Conservation (phyloP, 2,888 invertebrate genomes). For the Clepsis dumicolana region DNA sequence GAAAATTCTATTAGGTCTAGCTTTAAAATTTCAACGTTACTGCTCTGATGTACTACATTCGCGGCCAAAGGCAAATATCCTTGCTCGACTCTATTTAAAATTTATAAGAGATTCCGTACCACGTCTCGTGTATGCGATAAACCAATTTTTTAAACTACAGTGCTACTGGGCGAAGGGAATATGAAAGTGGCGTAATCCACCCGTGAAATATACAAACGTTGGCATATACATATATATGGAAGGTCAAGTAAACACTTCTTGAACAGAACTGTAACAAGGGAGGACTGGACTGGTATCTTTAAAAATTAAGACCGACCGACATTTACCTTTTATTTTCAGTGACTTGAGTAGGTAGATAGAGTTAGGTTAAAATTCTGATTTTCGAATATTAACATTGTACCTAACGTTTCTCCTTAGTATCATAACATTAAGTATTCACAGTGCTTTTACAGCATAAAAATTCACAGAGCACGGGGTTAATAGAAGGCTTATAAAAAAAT, state of each 20-base stretch:
- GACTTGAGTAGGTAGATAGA: too few relatives aligned
- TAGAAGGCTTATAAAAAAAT: not conserved
- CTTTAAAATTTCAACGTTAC: conserved; percentile 63
- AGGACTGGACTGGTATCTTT: conserved; percentile 5
- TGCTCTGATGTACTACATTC: conserved; percentile 49
- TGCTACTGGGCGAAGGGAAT: conserved; percentile 22
- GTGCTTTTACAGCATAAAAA: not conserved
- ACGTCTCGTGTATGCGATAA: conserved; percentile 61
- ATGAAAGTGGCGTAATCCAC: conserved; percentile 28
- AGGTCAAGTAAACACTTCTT: conserved; percentile 27
- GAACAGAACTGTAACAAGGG: conserved; percentile 13
- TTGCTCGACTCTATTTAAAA: conserved; percentile 70
- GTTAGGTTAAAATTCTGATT: too few relatives aligned
- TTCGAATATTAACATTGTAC: too few relatives aligned
- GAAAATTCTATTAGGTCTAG: conserved; percentile 68
- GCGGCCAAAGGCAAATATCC: conserved; percentile 67
- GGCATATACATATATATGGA: too few relatives aligned
- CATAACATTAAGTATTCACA: too few relatives aligned
- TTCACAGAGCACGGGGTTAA: not conserved
- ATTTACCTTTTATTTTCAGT: not conserved
- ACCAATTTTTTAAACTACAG: conserved; percentile 61
- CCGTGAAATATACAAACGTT: conserved; percentile 20
- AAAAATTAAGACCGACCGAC: not conserved
- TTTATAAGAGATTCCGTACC: conserved; percentile 73
- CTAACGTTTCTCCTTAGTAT: too few relatives aligned